phyloP scores from a whole-genome alignment of 2,888 invertebrate genomes.

The Shargacucullia verbasci region DNA sequence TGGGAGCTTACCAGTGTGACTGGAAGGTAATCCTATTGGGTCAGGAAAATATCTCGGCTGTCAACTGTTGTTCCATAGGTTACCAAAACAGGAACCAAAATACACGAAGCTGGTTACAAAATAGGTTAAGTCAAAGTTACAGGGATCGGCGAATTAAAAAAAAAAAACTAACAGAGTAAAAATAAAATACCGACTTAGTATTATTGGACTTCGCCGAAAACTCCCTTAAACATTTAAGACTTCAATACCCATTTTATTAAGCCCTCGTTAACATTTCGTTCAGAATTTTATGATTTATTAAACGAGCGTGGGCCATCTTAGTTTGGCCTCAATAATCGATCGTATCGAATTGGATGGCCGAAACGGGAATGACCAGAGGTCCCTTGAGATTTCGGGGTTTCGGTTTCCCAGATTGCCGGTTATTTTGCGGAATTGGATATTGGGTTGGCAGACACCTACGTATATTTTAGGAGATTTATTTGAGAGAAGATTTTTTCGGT shows the following conservation, averaged over 20 bases:
- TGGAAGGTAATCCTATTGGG: too few relatives aligned
- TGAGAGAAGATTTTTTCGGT: not conserved
- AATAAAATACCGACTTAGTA: not conserved
- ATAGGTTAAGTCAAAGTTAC: too few relatives aligned
- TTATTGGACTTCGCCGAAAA: slow-evolving; percentile 1
- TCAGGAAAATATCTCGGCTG: too few relatives aligned
- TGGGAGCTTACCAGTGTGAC: too few relatives aligned
- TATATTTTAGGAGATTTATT: slow-evolving; percentile 8
- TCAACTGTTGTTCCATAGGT: too few relatives aligned
- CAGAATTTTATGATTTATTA: slow-evolving; percentile 41
- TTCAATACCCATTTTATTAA: slow-evolving; percentile 9
- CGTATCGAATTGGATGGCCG: slow-evolving; percentile 39
- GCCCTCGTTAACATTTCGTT: slow-evolving; percentile 19
- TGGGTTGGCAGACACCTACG: slow-evolving; percentile 15
- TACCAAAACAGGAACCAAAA: too few relatives aligned
- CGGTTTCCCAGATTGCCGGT: slow-evolving; percentile 39
- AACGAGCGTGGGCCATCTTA: slow-evolving; percentile 17
- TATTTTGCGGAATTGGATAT: slow-evolving; percentile 44
- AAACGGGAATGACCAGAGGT: slow-evolving; percentile 29
- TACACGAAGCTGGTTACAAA: too few relatives aligned
- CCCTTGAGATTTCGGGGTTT: slow-evolving; percentile 34
- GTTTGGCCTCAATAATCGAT: slow-evolving; percentile 37
- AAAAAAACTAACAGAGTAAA: not conserved
- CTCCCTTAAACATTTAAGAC: slow-evolving; percentile 13
- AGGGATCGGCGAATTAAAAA: too few relatives aligned